Evolutionary conservation across 2,113 vertebrate species (phyloP).

Genomic region (Pseudorasbora parva): DNA sequence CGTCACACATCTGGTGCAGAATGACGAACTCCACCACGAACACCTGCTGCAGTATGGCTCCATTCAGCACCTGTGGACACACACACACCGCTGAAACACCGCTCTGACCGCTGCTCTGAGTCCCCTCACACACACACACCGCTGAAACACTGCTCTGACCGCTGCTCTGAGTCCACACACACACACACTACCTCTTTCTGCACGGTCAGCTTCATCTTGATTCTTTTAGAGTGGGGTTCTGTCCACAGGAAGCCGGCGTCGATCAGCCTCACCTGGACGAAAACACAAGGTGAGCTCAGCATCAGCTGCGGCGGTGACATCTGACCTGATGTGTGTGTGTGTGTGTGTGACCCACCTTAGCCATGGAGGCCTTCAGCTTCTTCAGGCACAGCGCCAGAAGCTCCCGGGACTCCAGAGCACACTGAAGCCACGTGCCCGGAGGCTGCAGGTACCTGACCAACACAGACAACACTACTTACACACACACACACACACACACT

Average conservation of each 20-base stretch:
- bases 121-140: not conserved
- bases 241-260: conserved; percentile 98
- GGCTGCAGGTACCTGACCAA: conserved; percentile 89
- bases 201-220: conserved; percentile 94
- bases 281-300: not conserved
- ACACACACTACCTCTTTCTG: conserved; percentile 89
- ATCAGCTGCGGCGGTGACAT: not conserved
- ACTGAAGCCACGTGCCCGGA: conserved; percentile 89
- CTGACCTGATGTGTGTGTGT: too few relatives aligned
- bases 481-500: too few relatives aligned
- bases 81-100: not conserved
- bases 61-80: conserved; percentile 89
- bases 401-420: conserved; percentile 93
- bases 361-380: conserved; percentile 88
- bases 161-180: not conserved
- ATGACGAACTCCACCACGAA: conserved; percentile 93
- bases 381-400: conserved; percentile 95
- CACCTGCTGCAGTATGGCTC: conserved; percentile 94
- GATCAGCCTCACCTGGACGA: conserved; percentile 88
- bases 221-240: conserved; percentile 96
- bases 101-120: not conserved
- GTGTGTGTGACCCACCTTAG: conserved; percentile 66
- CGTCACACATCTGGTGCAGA: conserved; percentile 93
- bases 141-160: not conserved
- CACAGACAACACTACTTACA: not conserved